phyloP scores from a whole-genome alignment of 1,140 invertebrate species.

The Drosophila dunni region DNA sequence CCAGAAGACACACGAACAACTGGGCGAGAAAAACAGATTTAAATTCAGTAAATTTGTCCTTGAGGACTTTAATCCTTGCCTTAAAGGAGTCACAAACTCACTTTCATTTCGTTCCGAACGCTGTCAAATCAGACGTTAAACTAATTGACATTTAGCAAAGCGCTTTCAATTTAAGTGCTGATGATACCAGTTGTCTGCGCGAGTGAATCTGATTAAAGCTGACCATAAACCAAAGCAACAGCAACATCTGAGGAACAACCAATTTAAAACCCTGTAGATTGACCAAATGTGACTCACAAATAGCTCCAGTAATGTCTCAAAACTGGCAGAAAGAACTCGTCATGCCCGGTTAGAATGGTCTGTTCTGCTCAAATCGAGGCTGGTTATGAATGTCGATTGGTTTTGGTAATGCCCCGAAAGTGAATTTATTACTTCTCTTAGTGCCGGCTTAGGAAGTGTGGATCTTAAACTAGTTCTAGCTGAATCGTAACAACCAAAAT shows the following conservation, averaged over 20 bases:
- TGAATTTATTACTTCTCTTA: slow-evolving; percentile 72
- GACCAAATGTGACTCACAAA: slow-evolving; percentile 14
- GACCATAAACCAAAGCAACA: slow-evolving; percentile 16
- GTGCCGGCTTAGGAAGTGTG: slow-evolving; percentile 57
- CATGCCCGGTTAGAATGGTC: slow-evolving; percentile 27
- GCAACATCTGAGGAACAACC: slow-evolving; percentile 24
- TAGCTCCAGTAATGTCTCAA: not conserved
- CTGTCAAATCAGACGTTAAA: slow-evolving; percentile 58
- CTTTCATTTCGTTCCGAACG: slow-evolving; percentile 65
- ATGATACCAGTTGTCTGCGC: slow-evolving; percentile 39
- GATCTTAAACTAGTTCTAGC: slow-evolving; percentile 65
- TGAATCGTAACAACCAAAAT: slow-evolving; percentile 47
- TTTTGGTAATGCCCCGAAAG: slow-evolving; percentile 45
- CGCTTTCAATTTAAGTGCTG: slow-evolving; percentile 68
- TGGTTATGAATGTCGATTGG: slow-evolving; percentile 26
- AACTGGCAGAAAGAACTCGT: slow-evolving; percentile 1
- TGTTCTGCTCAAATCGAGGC: slow-evolving; percentile 6
- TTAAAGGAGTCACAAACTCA: slow-evolving; percentile 43
- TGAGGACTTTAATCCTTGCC: slow-evolving; percentile 11
- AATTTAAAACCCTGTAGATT: slow-evolving; percentile 21
- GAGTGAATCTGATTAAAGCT: slow-evolving; percentile 27
- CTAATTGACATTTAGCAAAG: slow-evolving; percentile 64
- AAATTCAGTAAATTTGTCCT: slow-evolving; percentile 4
- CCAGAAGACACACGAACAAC: slow-evolving; percentile 75
- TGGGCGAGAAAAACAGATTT: slow-evolving; percentile 32